These are phyloP conservation scores for Drosophila willistoni DNA, from an alignment of 1,140 invertebrate species.

Conservation along the genomic window DNA sequence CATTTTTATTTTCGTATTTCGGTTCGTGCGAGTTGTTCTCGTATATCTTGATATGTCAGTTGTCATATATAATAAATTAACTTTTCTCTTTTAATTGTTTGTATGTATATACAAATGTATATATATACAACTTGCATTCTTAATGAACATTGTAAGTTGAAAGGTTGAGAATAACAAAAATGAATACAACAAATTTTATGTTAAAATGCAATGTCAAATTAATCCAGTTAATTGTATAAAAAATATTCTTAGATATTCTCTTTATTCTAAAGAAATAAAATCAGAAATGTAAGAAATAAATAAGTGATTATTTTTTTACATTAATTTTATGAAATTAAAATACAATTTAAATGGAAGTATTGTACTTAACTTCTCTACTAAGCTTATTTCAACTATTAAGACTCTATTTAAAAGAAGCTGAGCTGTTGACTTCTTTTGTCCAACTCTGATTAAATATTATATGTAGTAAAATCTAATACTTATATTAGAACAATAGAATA, in stretches of 20 bases:
- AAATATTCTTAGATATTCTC: background rate
- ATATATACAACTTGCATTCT: constrained; percentile 47
- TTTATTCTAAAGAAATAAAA: too few relatives aligned
- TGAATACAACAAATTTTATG: background rate
- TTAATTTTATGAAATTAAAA: too few relatives aligned
- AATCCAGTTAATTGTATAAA: background rate
- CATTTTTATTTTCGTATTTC: background rate
- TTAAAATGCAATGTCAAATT: constrained; percentile 48
- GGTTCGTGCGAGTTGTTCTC: constrained; percentile 35
- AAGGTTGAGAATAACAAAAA: constrained; percentile 13
- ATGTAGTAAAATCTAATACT: too few relatives aligned
- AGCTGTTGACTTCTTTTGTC: too few relatives aligned
- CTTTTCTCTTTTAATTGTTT: constrained; percentile 4
- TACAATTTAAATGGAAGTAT: too few relatives aligned
- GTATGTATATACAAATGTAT: background rate
- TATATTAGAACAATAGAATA: too few relatives aligned
- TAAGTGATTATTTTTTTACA: too few relatives aligned
- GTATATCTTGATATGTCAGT: constrained; percentile 76
- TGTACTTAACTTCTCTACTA: too few relatives aligned
- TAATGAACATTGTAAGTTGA: constrained; percentile 46
- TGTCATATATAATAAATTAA: constrained; percentile 69
- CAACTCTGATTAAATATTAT: too few relatives aligned
- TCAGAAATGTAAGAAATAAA: too few relatives aligned
- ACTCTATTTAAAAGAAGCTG: too few relatives aligned
- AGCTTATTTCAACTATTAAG: too few relatives aligned